Evolutionary conservation across 2,113 vertebrate species (phyloP).

Genomic region (Atractosteus spatula): DNA sequence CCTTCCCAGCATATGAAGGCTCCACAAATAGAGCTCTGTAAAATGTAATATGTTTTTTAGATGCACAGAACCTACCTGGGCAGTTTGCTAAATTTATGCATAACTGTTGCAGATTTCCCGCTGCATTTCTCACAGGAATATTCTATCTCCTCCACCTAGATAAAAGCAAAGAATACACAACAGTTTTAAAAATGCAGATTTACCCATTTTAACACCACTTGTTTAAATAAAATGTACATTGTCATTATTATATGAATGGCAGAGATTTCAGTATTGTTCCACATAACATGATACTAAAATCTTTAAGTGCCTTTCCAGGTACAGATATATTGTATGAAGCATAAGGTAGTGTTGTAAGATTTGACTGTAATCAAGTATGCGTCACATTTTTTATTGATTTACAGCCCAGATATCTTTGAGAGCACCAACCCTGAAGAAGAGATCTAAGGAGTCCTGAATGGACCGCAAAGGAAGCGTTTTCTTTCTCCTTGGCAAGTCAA

Average conservation of each 20-base stretch:
- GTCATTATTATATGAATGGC: no score
- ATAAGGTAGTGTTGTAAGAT: no score
- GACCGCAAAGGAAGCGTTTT: constrained; percentile 85
- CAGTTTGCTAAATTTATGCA: constrained; percentile 93
- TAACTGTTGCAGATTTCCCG: constrained; percentile 86
- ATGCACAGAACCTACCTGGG: constrained; percentile 72
- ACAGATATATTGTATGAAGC: no score
- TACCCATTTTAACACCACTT: no score
- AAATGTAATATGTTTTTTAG: background rate
- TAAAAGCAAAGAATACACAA: constrained; percentile 21
- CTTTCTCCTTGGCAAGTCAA: constrained; percentile 91
- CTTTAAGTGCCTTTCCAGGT: no score
- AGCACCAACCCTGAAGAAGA: constrained; percentile 88
- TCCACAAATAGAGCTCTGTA: no score
- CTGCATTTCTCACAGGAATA: constrained; percentile 97
- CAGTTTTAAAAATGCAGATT: background rate
- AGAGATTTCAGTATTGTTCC: no score
- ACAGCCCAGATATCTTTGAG: background rate
- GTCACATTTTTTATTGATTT: background rate
- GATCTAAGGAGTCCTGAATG: constrained; percentile 94
- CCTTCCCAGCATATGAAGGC: no score
- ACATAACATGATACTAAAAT: no score
- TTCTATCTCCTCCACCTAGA: constrained; percentile 89
- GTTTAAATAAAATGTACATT: no score
- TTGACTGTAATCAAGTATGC: no score